phyloP scores from a whole-genome alignment of 2,113 vertebrate species.

The Zingel zingel region DNA sequence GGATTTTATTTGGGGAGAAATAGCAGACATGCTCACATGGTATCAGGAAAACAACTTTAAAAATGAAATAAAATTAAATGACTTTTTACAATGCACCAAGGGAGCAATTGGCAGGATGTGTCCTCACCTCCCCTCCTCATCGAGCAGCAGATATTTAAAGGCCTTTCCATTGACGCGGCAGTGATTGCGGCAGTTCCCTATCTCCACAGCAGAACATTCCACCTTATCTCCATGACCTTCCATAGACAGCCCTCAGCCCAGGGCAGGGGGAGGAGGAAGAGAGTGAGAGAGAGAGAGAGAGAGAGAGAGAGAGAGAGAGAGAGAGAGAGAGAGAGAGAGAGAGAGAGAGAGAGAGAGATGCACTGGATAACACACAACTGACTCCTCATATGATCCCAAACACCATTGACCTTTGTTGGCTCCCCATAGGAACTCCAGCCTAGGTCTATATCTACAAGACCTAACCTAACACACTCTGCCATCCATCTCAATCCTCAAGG shows the following conservation, averaged over 20 bases:
- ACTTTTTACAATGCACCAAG: neutral
- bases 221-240: conserved; percentile 81
- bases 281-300: conserved; percentile 20
- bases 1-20: neutral
- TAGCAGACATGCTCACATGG: neutral
- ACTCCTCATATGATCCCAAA: conserved; percentile 49
- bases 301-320: conserved; percentile 18
- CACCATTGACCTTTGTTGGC: conserved; percentile 51
- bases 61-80: neutral
- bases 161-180: conserved; percentile 54
- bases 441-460: conserved; percentile 47
- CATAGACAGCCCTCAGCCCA: conserved; percentile 53
- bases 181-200: conserved; percentile 65
- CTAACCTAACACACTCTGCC: conserved; percentile 53
- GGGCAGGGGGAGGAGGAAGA: conserved; percentile 4
- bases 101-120: conserved; percentile 21
- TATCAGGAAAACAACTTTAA: neutral
- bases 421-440: conserved; percentile 48
- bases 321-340: conserved; percentile 2
- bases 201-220: conserved; percentile 60
- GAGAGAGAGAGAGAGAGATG: conserved; percentile 21
- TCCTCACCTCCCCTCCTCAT: conserved; percentile 19
- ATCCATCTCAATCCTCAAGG: conserved; percentile 47
- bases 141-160: conserved; percentile 61
- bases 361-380: conserved; percentile 32